Conservation (phyloP, 2,113 vertebrate genomes). For the Cheilinus undulatus region DNA sequence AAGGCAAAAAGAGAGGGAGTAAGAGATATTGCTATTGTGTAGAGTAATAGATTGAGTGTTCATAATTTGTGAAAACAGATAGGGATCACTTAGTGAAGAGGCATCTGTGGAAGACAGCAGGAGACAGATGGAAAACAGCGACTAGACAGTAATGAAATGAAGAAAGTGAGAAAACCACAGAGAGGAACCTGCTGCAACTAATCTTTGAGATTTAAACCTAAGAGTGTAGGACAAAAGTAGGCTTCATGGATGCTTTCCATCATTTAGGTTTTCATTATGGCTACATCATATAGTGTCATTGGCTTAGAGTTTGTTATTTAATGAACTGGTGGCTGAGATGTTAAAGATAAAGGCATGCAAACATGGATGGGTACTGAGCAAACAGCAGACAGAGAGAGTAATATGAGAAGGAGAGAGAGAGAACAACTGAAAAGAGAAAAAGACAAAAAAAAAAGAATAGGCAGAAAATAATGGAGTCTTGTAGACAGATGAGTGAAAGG, state of each 20-base stretch:
- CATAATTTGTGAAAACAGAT: slow-evolving; percentile 36
- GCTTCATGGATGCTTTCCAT: neutral
- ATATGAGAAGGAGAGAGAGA: slow-evolving; percentile 16
- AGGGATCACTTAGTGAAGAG: slow-evolving; percentile 33
- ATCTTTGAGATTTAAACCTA: slow-evolving; percentile 19
- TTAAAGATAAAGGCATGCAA: slow-evolving; percentile 19
- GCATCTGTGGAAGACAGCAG: slow-evolving; percentile 44
- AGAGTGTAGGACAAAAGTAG: neutral
- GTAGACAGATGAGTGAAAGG: neutral
- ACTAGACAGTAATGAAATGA: slow-evolving; percentile 24
- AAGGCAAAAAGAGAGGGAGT: neutral
- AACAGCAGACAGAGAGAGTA: neutral
- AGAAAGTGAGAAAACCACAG: slow-evolving; percentile 16
- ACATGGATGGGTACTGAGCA: neutral
- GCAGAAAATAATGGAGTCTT: slow-evolving; percentile 1
- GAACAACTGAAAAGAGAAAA: too few relatives aligned
- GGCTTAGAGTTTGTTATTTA: slow-evolving; percentile 12
- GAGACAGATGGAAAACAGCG: slow-evolving; percentile 43
- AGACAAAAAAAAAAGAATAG: neutral
- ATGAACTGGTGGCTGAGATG: slow-evolving; percentile 21
- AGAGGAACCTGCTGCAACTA: neutral
- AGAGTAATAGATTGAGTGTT: slow-evolving; percentile 31
- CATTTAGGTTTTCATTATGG: neutral
- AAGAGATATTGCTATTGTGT: slow-evolving; percentile 17
- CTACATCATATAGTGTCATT: neutral